These are phyloP conservation scores for Synanceia verrucosa DNA, from an alignment of 2,797 vertebrate species.

Conservation along the genomic window DNA sequence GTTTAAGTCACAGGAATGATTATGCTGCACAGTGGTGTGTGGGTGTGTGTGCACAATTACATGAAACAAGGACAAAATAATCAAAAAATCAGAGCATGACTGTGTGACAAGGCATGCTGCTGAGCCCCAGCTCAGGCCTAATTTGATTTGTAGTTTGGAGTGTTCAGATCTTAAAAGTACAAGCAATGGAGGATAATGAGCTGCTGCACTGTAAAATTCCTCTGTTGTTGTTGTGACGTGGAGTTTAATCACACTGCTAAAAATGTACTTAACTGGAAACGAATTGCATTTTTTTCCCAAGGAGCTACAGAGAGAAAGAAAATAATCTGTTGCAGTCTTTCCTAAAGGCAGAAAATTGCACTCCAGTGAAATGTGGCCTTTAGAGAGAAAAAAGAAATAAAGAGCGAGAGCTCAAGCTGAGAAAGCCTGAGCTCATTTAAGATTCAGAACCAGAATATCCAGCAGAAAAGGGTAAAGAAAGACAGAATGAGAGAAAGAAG, in stretches of 20 bases:
- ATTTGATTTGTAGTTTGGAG: neutral
- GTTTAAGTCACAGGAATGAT: neutral
- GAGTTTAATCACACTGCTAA: neutral
- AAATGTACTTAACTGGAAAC: neutral
- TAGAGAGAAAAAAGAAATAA: neutral
- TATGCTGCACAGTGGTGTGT: neutral
- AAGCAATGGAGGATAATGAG: neutral
- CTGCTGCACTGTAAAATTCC: neutral
- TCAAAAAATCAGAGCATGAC: neutral
- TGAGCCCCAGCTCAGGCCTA: neutral
- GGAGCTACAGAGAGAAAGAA: neutral
- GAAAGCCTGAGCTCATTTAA: constrained; percentile 18
- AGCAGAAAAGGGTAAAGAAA: neutral
- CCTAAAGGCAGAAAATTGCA: neutral
- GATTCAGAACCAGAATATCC: constrained; percentile 34
- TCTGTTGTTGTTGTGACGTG: neutral
- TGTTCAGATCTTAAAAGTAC: neutral
- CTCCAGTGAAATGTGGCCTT: constrained; percentile 6
- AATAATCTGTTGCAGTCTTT: neutral
- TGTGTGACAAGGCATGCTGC: neutral
- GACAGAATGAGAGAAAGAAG: constrained; percentile 1
- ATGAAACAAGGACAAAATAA: neutral
- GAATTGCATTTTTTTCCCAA: neutral
- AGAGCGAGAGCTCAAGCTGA: neutral
- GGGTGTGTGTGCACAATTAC: neutral